Conservation (phyloP, 1,140 invertebrate genomes). For the Apis cerana region DNA sequence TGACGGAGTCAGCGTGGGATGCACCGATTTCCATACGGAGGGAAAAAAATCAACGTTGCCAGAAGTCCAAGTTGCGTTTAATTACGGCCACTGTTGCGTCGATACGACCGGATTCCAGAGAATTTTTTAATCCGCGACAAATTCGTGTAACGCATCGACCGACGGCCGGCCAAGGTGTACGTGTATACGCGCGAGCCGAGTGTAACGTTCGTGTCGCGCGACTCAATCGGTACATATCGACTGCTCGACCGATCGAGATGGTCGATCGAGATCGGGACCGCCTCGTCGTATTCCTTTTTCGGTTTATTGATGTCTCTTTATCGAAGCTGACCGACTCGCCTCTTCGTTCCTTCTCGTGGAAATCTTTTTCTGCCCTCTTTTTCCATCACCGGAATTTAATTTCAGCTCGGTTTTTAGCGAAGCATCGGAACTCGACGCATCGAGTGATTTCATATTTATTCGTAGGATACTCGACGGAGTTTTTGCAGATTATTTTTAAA, state of each 20-base stretch:
- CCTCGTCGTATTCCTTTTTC: conserved; percentile 27
- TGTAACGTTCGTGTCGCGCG: conserved; percentile 14
- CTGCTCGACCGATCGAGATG: conserved; percentile 27
- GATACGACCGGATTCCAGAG: conserved; percentile 26
- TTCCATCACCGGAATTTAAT: neutral
- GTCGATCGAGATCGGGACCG: conserved; percentile 21
- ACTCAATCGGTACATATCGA: conserved; percentile 24
- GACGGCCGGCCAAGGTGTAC: neutral
- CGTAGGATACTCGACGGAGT: neutral
- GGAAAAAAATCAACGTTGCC: neutral
- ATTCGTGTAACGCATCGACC: conserved; percentile 17
- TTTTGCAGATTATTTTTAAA: neutral
- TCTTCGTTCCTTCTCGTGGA: no score
- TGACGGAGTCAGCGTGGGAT: conserved; percentile 44
- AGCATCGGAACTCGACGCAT: no score
- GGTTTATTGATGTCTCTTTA: conserved; percentile 40
- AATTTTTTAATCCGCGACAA: conserved; percentile 48
- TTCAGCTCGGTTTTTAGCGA: neutral
- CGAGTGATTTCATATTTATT: no score
- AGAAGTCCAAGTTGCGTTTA: conserved; percentile 31
- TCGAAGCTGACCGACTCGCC: neutral
- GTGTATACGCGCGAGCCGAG: no score
- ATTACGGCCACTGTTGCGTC: conserved; percentile 33
- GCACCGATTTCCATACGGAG: conserved; percentile 56
- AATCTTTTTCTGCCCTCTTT: neutral